These are phyloP conservation scores for Laodelphax striatellus DNA, from an alignment of 1,140 invertebrate genomes.

Conservation along the genomic window DNA sequence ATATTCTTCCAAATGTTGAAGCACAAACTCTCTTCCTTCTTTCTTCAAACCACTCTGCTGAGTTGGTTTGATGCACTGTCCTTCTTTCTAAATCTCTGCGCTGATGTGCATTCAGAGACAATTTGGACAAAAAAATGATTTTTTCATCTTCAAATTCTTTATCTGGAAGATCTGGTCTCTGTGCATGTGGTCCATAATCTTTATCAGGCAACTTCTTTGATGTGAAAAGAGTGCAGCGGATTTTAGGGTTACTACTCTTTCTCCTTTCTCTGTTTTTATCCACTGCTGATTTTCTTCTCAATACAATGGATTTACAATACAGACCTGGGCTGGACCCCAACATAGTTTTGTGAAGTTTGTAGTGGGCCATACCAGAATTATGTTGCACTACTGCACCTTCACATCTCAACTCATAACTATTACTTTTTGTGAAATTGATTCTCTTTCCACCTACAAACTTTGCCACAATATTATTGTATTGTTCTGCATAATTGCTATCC, in stretches of 20 bases:
- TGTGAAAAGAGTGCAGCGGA: neutral
- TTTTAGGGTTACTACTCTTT: neutral
- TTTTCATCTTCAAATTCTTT: no score
- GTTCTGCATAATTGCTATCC: constrained; percentile 11
- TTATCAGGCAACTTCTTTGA: neutral
- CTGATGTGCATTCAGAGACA: no score
- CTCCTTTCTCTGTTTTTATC: neutral
- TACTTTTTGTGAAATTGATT: constrained; percentile 9
- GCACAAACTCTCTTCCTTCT: no score
- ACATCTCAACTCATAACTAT: constrained; percentile 8
- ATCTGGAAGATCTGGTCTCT: neutral
- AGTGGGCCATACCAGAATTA: constrained; percentile 4
- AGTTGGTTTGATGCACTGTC: no score
- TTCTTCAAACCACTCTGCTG: no score
- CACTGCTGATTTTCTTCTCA: neutral
- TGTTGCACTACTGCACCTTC: constrained; percentile 12
- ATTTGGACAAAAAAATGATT: no score
- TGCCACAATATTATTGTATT: constrained; percentile 10
- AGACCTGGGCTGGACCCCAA: neutral
- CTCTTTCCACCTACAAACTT: constrained; percentile 16
- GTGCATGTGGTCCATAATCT: neutral
- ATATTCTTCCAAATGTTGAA: no score
- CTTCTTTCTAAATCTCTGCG: no score
- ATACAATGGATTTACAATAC: neutral
- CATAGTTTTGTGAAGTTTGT: constrained; percentile 9